Percentiles rank a stretch among this genome's conserved stretches.
These are phyloP conservation scores for Seladonia tumulorum DNA, from an alignment of 2,888 invertebrate genomes.

Conservation along the genomic window DNA sequence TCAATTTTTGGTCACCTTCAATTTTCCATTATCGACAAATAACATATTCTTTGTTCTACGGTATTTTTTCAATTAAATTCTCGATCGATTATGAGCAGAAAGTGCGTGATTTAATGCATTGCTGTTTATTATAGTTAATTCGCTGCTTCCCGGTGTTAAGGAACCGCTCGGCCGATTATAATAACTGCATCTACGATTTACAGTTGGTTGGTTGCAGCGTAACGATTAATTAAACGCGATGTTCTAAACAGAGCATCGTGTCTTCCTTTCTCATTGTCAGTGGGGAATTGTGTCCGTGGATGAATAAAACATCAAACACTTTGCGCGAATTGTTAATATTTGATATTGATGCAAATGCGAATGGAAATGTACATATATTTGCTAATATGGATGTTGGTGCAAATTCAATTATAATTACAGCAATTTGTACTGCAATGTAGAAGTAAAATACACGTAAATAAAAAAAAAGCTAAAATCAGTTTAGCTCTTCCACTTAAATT, in stretches of 20 bases:
- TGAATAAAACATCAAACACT: neutral
- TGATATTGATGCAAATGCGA: neutral
- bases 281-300: neutral
- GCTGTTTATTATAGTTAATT: neutral
- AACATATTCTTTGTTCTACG: neutral
- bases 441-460: neutral
- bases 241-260: neutral
- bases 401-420: neutral
- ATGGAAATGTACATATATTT: neutral
- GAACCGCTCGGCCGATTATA: neutral
- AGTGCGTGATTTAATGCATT: neutral
- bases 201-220: neutral
- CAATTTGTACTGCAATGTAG: neutral
- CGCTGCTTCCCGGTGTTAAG: neutral
- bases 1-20: neutral
- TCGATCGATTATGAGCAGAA: neutral
- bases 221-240: neutral
- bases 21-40: neutral
- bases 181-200: neutral
- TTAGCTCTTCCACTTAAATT: neutral
- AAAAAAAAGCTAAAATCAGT: neutral
- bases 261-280: conserved; percentile 1
- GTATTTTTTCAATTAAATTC: neutral
- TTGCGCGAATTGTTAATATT: neutral
- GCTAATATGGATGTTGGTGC: neutral